phyloP scores from a whole-genome alignment of 2,113 vertebrate genomes.

The Hepsetus odoe region DNA sequence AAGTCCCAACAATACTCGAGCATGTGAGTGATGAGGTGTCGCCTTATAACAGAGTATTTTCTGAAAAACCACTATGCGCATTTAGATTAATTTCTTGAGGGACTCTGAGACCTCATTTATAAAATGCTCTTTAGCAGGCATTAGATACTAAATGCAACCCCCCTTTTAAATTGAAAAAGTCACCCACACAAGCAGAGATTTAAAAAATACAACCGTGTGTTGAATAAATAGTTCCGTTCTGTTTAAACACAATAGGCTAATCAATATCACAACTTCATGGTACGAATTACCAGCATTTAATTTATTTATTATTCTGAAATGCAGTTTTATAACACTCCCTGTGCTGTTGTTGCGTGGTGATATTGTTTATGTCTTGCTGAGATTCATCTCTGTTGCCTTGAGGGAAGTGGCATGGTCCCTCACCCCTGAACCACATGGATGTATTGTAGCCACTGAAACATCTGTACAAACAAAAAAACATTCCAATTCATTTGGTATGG shows the following conservation, averaged over 20 bases:
- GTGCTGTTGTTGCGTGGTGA: not conserved
- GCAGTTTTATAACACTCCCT: no score
- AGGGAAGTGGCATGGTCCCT: not conserved
- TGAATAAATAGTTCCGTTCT: not conserved
- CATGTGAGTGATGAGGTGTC: not conserved
- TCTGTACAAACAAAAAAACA: not conserved
- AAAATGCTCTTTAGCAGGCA: not conserved
- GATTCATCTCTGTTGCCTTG: not conserved
- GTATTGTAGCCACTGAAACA: not conserved
- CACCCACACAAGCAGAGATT: not conserved
- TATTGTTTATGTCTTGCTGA: not conserved
- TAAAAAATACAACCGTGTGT: not conserved
- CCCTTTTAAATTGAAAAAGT: not conserved
- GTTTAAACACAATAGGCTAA: no score
- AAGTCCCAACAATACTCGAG: not conserved
- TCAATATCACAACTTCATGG: no score
- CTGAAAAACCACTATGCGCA: not conserved
- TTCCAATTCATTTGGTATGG: not conserved
- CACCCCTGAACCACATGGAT: not conserved
- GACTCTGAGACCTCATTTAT: not conserved
- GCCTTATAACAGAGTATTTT: not conserved
- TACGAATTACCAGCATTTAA: no score
- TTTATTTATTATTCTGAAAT: no score
- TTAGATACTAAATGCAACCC: not conserved
- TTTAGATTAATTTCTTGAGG: not conserved